Evolutionary conservation across 2,888 invertebrate species (phyloP), one percentile per base, ranked within the genome.

Genomic region (Onchidella celtica): DNA sequence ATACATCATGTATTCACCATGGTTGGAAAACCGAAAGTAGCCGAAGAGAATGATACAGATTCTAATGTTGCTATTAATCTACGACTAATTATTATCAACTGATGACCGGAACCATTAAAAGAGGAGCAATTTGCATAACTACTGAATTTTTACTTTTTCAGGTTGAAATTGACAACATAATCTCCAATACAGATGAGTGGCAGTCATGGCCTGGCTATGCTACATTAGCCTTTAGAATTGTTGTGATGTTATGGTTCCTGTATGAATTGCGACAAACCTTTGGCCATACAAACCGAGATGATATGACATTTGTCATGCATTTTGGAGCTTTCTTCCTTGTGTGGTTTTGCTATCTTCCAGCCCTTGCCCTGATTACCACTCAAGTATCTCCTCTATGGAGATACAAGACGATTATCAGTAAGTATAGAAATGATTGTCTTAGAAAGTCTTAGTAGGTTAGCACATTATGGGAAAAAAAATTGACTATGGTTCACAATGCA

Each of bases 161-260:
- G 98, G 97, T 97, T 83, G 98, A 98, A 94, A 97, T 99, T 61
- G 98, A 99, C 93, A 97, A 98, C 93, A 97, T 97, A 73, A 97
- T 98, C 88, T 97, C 98, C 92, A 98, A 99, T 92, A 97, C 97
- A 78, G 98, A 98, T 91, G 98, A 99, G 92, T 99, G 98, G 94
- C 98, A 98, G 94, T 98, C 98, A 0, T 98, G 98, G 97, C 98
- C 99, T 0, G 99, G 99, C 4, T 98, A 98, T 96, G 95, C 98
- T 85, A 97, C 98, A 84, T 95, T 99, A 0, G 95, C 96, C 38
- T 95, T 99, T 86, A 95, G 98, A 68, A 95, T 97, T 70, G 94
- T 96, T 72, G 97, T 97, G 88, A 97, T 97, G 96, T 94, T 96
- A 74, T 98, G 97, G 97, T 98, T 98, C 93, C 94, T 98, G 40